phyloP scores from a whole-genome alignment of 1,140 invertebrate species.

The Habropoda laboriosa region DNA sequence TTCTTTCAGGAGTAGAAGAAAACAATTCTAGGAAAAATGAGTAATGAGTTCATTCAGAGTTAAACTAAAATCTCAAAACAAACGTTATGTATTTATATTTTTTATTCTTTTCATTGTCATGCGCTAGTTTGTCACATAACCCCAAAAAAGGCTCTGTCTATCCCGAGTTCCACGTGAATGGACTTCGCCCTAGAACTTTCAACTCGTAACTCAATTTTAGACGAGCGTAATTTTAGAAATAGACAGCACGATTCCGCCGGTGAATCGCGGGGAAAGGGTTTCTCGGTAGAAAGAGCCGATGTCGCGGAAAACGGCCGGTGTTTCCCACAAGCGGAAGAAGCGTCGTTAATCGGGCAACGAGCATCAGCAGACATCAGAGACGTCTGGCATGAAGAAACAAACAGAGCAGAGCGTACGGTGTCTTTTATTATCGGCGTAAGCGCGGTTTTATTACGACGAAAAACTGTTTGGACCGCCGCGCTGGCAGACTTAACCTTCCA shows the following conservation, averaged over 20 bases:
- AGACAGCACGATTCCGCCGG: too few relatives aligned
- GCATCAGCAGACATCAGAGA: conserved; percentile 56
- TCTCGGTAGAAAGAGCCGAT: conserved; percentile 53
- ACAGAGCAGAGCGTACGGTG: conserved; percentile 50
- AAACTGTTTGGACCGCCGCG: conserved; percentile 62
- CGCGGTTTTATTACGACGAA: conserved; percentile 50
- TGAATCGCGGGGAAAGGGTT: conserved; percentile 12
- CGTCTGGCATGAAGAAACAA: conserved; percentile 69
- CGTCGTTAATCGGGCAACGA: conserved; percentile 11
- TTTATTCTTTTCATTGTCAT: too few relatives aligned
- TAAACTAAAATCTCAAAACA: too few relatives aligned
- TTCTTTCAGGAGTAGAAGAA: too few relatives aligned
- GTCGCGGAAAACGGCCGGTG: conserved; percentile 64
- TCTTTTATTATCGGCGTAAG: conserved; percentile 70
- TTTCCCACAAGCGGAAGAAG: conserved; percentile 70
- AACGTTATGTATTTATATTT: too few relatives aligned
- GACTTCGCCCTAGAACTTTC: neutral
- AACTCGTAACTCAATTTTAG: conserved; percentile 34
- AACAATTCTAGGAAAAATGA: too few relatives aligned
- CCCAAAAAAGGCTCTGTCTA: neutral
- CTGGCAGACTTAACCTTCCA: conserved; percentile 33
- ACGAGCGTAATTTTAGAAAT: conserved; percentile 31
- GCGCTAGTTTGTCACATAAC: too few relatives aligned
- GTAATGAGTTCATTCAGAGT: too few relatives aligned
- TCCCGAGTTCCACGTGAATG: neutral